Base-by-base conservation (phyloP, 2,113 vertebrate species). In the Seriola dumerili region DNA sequence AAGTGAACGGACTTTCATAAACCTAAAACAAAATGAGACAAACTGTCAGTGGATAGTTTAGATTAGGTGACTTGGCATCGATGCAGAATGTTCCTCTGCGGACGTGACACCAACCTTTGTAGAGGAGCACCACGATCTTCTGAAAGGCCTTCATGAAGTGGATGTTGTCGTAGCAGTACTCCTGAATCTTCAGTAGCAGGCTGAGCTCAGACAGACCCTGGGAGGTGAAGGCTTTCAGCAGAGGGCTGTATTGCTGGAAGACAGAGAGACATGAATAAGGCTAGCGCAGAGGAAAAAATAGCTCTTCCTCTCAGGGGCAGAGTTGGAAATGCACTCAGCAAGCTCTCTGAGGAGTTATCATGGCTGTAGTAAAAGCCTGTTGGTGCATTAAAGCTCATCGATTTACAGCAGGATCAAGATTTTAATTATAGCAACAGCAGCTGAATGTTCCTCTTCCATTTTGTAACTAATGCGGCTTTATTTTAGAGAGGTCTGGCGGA, bases 111-210 rank as follows among this genome's bases (percentile, higher is more conserved):
- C 0, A 0, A 99, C 98, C 98, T 99, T 99, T 99, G 86, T 99
- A 99, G 93, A 99, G 98, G 86, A 99, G 98, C 96, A 99, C 97
- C 95, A 99, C 98, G 74, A 99, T 99, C 97, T 99, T 99, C 96
- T 99, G 98, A 92, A 99, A 99, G 95, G 98, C 96, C 92, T 99
- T 99, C 98, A 99, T 99, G 96, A 99, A 99, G 94, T 99, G 97
- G 95, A 99, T 99, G 95, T 99, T 99, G 92, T 99, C 98, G 16
- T 99, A 99, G 96, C 98, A 99, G 92, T 99, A 99, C 95, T 99
- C 98, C 94, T 99, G 98, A 94, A 99, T 97, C 97, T 99, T 99
- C 93, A 98, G 94, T 91, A 99, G 96, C 93, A 99, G 97, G 81
- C 97, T 99, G 95, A 99, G 95, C 93, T 99, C 98, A 40, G 98